Evolutionary conservation across 2,888 invertebrate genomes (phyloP), one percentile per base, ranked within the genome.

Genomic region (Odontocerum albicorne): DNA sequence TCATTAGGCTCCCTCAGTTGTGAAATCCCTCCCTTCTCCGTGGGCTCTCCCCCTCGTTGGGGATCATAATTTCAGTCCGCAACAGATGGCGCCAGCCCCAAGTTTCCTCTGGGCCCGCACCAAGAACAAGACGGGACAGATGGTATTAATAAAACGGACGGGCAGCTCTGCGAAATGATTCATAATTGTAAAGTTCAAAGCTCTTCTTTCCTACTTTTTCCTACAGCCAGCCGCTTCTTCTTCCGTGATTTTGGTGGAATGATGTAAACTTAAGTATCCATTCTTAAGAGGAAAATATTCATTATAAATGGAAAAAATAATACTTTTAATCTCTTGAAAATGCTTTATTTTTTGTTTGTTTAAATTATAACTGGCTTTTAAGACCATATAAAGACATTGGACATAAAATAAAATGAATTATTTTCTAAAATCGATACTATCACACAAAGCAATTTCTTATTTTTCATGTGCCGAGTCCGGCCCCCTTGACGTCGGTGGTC

Each of bases 131-230:
- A 38, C 49, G 57, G 54, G 57, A 60, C 57, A 57, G 60, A 60
- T 60, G 60, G 60, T 60, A 57, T 60, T 60, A 60, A 60, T 60
- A 60, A 57, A 57, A 60, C 56, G 54, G 56, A 57, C 53, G 54
- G 50, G 44, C 43, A 40, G 49, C 58, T 43, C 49, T 40, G 40
- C 43, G 42, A 59, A 59, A 59, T 59, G 59, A 59, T 59, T 59
- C 59, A 59, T 45, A 45, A 45, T 59, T 59, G 59, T 52, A 59
- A 59, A 59, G 55, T 59, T 59, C 51, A 51, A 59, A 55, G 55
- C 42, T 17, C 40, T 39, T 56, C 43, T 49, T 49, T 51, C 36
- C 17, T 38, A 33, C 32, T 33, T 32, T 45, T 33, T n/a, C n/a
- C n/a, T n/a, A n/a, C n/a, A n/a, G n/a, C 45, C 13, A n/a, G 10